Base-by-base conservation (phyloP, 1,140 invertebrate genomes). In the Diorhabda carinulata region DNA sequence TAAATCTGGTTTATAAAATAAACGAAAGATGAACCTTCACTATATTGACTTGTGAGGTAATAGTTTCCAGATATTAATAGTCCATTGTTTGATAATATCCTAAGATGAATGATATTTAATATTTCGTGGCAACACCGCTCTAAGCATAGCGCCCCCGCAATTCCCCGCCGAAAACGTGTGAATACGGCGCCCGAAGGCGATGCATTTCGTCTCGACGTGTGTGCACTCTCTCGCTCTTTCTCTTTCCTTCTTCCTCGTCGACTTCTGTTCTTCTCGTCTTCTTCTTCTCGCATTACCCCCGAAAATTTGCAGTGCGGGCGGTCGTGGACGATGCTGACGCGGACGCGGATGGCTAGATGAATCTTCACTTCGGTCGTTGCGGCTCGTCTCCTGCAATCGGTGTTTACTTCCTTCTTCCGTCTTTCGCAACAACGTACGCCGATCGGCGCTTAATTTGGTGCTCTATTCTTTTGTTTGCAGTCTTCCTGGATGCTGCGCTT, bases 101-200 rank as follows among this genome's bases (percentile, higher is more conserved):
- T n/a, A 6, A 52, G 47, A 3, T 52, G 4, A 6, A 3, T 25
- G 47, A 2, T 52, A 52, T 6, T 8, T 52, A 4, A 3, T 52
- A 2, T 52, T 8, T n/a, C 47, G n/a, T 52, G 47, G 47, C 47
- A 52, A 52, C 47, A n/a, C 4, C n/a, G 64, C 57, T 57, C 64
- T 47, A 65, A 45, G 57, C 43, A 9, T 7, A 57, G 44, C 64
- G 64, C 64, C 64, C 64, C 64, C 64, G 64, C 64, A 57, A 62
- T 43, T 43, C 64, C 64, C 64, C 64, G 41, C 64, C 64, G 43
- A 65, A 65, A 65, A 65, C 56, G 64, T 65, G 64, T 65, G 64
- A 65, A 65, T 57, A 45, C 64, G 56, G 47, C 64, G 64, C 64
- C 64, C 56, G 47, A 56, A 65, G 64, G 64, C 64, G 64, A 56